A percentile compares a stretch with the other conserved stretches of the same genome.
phyloP scores from a whole-genome alignment of 2,797 vertebrate genomes.

The Sebastes itinus region DNA sequence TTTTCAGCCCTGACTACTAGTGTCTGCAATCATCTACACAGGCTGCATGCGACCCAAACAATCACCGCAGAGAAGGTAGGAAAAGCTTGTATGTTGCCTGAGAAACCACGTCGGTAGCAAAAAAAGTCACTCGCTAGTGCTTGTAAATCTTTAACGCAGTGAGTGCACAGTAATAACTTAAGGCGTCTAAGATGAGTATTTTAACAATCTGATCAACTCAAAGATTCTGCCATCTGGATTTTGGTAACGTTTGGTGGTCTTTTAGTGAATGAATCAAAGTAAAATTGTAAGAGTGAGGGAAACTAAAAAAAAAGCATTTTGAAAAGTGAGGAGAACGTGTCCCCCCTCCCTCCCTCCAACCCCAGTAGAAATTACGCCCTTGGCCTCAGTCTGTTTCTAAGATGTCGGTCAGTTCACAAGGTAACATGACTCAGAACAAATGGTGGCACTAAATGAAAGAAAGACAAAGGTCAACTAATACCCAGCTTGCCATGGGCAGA shows the following conservation, averaged over 20 bases:
- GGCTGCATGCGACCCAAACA: not conserved
- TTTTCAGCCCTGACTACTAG: not conserved
- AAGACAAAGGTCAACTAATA: not conserved
- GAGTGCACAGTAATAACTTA: not conserved
- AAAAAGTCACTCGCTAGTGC: not conserved
- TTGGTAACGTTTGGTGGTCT: not conserved
- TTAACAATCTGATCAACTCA: not conserved
- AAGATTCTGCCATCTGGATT: not conserved
- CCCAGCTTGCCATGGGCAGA: not conserved
- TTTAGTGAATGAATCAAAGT: not conserved
- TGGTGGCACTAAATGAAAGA: constrained; percentile 6
- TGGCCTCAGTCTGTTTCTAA: not conserved
- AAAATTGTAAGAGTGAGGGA: not conserved
- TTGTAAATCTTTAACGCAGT: not conserved
- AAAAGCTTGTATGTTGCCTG: not conserved
- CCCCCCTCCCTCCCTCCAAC: fast-evolving
- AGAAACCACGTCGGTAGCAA: not conserved
- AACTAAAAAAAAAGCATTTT: not conserved
- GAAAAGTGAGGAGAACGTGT: not conserved
- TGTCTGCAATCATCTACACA: not conserved
- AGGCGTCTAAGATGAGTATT: not conserved
- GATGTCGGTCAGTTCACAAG: not conserved
- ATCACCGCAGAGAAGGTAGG: not conserved
- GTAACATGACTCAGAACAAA: not conserved
- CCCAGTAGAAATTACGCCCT: not conserved